These are phyloP conservation scores for Myodes glareolus DNA, from an alignment of 2,113 vertebrate genomes.

Conservation along the genomic window DNA sequence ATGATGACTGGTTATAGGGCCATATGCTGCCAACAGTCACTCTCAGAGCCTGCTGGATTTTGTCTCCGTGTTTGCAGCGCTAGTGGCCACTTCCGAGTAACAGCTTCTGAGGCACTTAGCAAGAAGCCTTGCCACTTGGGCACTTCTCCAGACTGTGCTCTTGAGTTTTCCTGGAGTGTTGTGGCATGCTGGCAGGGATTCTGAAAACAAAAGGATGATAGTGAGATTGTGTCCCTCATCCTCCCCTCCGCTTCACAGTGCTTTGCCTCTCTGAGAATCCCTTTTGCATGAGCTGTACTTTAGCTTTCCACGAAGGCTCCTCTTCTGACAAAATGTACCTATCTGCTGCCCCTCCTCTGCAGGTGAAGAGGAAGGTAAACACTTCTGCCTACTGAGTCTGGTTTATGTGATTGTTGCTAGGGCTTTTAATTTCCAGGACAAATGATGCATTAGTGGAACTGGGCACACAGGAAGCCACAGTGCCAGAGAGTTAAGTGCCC, in stretches of 20 bases:
- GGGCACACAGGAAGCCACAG: constrained; percentile 72
- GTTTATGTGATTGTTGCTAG: constrained; percentile 73
- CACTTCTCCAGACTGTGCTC: neutral
- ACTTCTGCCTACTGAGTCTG: constrained; percentile 59
- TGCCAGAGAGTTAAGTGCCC: constrained; percentile 77
- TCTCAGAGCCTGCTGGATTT: neutral
- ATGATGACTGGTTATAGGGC: neutral
- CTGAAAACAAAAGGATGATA: constrained; percentile 25
- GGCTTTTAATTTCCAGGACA: constrained; percentile 72
- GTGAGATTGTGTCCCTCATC: neutral
- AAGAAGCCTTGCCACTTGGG: neutral
- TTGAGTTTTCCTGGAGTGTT: neutral
- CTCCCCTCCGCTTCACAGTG: neutral
- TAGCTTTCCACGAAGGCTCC: neutral
- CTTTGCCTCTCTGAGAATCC: neutral
- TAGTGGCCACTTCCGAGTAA: neutral
- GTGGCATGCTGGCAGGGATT: neutral
- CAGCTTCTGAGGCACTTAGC: neutral
- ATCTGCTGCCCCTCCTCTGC: neutral
- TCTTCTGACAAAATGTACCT: neutral
- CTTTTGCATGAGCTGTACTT: neutral
- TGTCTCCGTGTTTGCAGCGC: neutral
- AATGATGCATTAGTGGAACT: constrained; percentile 78
- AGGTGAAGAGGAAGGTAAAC: constrained; percentile 57
- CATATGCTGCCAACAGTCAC: neutral